phyloP scores from a whole-genome alignment of 2,888 invertebrate species.

The Caenorhabditis auriculariae region DNA sequence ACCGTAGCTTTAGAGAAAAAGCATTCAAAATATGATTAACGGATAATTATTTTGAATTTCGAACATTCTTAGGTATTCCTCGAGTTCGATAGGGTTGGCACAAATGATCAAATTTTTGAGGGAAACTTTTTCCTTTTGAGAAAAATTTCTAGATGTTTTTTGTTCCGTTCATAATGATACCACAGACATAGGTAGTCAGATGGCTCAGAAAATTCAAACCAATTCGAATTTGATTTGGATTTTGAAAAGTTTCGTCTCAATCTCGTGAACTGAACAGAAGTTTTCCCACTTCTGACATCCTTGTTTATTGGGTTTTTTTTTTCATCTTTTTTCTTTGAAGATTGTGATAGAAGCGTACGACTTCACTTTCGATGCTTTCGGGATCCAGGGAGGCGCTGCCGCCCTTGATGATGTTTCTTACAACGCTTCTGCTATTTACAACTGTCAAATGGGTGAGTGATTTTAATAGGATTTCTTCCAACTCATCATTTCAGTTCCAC shows the following conservation, averaged over 20 bases:
- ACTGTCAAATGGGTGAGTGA: constrained; percentile 34
- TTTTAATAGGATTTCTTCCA: not conserved
- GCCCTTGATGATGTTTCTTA: constrained; percentile 54
- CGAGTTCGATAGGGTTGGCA: too few relatives aligned
- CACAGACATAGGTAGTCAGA: too few relatives aligned
- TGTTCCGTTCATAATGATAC: too few relatives aligned
- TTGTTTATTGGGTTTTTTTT: not conserved
- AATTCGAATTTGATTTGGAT: not conserved
- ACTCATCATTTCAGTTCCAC: constrained; percentile 37
- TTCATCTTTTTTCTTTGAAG: constrained; percentile 24
- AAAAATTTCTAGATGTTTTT: too few relatives aligned
- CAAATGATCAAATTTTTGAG: too few relatives aligned
- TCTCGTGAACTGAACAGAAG: too few relatives aligned
- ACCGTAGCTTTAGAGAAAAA: not conserved
- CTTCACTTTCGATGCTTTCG: constrained; percentile 51
- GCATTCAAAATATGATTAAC: not conserved
- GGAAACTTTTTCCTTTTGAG: too few relatives aligned
- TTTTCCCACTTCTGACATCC: too few relatives aligned
- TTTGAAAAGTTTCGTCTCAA: not conserved
- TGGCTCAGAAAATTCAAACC: too few relatives aligned
- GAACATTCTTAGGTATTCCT: too few relatives aligned
- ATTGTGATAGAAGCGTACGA: constrained; percentile 54
- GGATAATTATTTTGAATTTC: not conserved
- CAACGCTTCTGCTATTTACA: constrained; percentile 35
- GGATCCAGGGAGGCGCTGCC: constrained; percentile 51